Conservation (phyloP, 2,797 vertebrate species). For the Gila robusta region DNA sequence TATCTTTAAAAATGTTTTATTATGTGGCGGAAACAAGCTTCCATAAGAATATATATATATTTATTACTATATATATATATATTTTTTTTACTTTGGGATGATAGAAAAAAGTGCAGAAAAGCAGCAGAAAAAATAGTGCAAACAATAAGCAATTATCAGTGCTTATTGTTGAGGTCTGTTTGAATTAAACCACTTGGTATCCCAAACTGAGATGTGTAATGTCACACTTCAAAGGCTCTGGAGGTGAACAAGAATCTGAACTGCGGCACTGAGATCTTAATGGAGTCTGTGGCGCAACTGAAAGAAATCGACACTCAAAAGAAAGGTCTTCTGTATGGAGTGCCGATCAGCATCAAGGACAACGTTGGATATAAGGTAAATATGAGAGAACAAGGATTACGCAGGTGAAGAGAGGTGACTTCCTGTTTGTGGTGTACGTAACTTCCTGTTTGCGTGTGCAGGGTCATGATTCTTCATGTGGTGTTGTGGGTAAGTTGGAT, state of each 20-base stretch:
- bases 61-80: no score
- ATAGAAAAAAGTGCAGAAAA: no score
- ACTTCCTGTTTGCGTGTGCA: slow-evolving; percentile 51
- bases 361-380: slow-evolving; percentile 79
- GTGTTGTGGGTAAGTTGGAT: slow-evolving; percentile 80
- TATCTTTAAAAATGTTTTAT: no score
- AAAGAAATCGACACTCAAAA: slow-evolving; percentile 67
- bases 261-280: slow-evolving; percentile 80
- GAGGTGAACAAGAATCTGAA: slow-evolving; percentile 80
- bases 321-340: slow-evolving; percentile 82
- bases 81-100: no score
- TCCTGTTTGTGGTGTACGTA: neutral
- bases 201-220: slow-evolving; percentile 16
- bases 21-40: no score
- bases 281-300: slow-evolving; percentile 79
- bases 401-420: neutral
- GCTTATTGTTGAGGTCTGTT: neutral
- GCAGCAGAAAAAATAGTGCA: neutral
- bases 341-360: slow-evolving; percentile 90
- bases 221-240: slow-evolving; percentile 74
- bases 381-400: neutral
- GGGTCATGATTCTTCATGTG: slow-evolving; percentile 84
- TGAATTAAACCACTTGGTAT: neutral
- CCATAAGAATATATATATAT: no score
- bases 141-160: no score